phyloP scores from a whole-genome alignment of 2,888 invertebrate species.

The Harmothoe impar region DNA sequence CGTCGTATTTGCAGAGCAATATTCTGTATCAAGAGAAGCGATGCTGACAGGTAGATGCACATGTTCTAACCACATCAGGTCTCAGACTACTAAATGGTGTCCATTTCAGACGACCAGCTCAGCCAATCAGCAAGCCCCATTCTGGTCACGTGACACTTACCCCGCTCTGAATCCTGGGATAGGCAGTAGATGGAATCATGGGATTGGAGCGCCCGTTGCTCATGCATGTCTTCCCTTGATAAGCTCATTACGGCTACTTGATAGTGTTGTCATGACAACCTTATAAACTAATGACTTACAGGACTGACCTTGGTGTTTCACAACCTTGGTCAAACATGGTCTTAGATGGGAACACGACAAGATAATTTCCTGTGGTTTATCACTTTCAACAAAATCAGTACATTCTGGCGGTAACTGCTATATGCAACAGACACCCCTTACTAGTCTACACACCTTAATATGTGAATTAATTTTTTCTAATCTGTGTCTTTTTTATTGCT shows the following conservation, averaged over 20 bases:
- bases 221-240: constrained; percentile 6
- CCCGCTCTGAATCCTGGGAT: constrained; percentile 2
- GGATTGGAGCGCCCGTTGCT: not conserved
- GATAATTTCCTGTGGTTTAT: too few relatives aligned
- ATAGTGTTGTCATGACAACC: constrained; percentile 11
- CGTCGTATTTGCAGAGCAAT: too few relatives aligned
- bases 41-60: too few relatives aligned
- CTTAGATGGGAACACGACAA: not conserved
- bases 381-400: too few relatives aligned
- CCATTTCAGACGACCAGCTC: not conserved
- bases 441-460: too few relatives aligned
- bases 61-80: too few relatives aligned
- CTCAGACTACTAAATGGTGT: too few relatives aligned
- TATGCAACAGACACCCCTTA: too few relatives aligned
- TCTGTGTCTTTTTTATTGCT: too few relatives aligned
- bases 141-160: constrained; percentile 37
- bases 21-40: too few relatives aligned
- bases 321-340: not conserved
- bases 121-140: not conserved
- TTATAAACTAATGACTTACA: not conserved
- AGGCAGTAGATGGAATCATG: constrained; percentile 29
- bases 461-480: too few relatives aligned
- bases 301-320: not conserved
- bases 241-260: constrained; percentile 15
- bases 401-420: too few relatives aligned